phyloP scores from a whole-genome alignment of 35 echinoderm and acorn worm genomes.

The Lytechinus variegatus region DNA sequence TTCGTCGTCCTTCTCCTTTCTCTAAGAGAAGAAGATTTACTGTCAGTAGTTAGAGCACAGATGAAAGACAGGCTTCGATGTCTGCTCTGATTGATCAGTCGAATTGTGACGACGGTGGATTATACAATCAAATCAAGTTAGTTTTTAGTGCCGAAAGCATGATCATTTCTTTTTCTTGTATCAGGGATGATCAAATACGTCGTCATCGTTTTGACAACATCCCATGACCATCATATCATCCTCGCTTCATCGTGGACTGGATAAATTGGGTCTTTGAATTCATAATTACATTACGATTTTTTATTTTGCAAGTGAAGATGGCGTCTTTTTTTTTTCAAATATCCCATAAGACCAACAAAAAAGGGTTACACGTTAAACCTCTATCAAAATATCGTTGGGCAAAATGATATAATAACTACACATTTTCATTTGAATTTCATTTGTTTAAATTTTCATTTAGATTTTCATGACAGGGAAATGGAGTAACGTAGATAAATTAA shows the following conservation, averaged over 20 bases:
- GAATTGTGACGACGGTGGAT: background rate
- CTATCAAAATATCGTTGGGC: too few species aligned
- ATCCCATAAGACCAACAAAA: too few species aligned
- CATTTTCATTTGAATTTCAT: too few species aligned
- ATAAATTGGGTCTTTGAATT: background rate
- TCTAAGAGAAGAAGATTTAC: background rate
- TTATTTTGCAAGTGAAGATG: background rate
- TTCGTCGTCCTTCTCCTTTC: background rate
- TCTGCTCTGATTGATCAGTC: background rate
- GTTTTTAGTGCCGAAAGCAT: background rate
- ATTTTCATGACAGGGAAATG: too few species aligned
- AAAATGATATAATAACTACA: too few species aligned
- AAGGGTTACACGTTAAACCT: too few species aligned
- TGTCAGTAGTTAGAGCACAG: background rate
- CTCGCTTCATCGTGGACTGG: background rate
- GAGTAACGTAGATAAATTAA: too few species aligned
- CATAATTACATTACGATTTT: background rate
- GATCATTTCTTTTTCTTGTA: slow-evolving; percentile 7
- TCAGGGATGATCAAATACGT: background rate
- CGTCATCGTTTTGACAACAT: background rate
- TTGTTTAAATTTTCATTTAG: too few species aligned
- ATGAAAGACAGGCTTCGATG: background rate
- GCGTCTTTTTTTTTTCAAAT: too few species aligned
- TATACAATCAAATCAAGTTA: background rate
- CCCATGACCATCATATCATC: background rate